phyloP scores from a whole-genome alignment of 2,797 vertebrate species.

The Helicolenus hilgendorfi region DNA sequence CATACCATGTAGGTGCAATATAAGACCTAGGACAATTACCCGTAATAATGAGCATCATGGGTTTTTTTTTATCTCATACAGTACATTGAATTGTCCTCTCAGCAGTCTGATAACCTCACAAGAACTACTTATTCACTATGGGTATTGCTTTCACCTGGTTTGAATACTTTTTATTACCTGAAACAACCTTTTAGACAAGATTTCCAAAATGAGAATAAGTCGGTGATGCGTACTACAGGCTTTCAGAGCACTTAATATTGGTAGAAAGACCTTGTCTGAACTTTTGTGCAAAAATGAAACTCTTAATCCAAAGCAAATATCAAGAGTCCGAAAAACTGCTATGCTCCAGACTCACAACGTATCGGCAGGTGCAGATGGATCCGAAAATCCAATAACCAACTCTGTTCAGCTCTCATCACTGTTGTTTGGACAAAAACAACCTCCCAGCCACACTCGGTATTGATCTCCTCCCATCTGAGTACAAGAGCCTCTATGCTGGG shows the following conservation, averaged over 20 bases:
- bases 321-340: neutral
- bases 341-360: neutral
- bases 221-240: neutral
- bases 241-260: neutral
- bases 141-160: neutral
- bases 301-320: neutral
- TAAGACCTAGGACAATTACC: neutral
- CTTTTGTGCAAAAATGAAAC: neutral
- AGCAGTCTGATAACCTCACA: neutral
- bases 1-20: neutral
- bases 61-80: neutral
- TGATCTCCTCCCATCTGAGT: slow-evolving; percentile 40
- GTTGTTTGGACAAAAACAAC: slow-evolving; percentile 59
- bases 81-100: neutral
- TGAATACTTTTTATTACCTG: neutral
- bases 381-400: slow-evolving; percentile 44
- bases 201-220: neutral
- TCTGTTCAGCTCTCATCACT: slow-evolving; percentile 38
- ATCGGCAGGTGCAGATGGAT: slow-evolving; percentile 25
- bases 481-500: slow-evolving; percentile 25
- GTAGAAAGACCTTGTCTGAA: neutral
- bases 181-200: neutral
- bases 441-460: slow-evolving; percentile 39
- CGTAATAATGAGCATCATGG: neutral
- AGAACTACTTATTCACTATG: neutral